phyloP scores from a whole-genome alignment of 1,140 invertebrate genomes.

The Eueides isabella region DNA sequence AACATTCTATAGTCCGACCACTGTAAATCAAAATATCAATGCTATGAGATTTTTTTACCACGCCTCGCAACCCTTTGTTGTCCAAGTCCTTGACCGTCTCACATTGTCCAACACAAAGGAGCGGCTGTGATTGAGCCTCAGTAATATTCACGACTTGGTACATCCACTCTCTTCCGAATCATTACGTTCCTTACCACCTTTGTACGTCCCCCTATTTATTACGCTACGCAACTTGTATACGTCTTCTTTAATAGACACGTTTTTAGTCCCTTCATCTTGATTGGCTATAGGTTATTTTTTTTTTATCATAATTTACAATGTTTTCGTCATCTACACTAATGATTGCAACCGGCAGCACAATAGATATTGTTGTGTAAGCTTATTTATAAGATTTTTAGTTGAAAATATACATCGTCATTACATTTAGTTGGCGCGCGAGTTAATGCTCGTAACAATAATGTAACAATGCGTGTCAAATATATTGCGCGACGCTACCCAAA shows the following conservation, averaged over 20 bases:
- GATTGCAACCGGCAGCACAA: constrained; percentile 74
- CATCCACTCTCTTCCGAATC: constrained; percentile 77
- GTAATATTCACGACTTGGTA: constrained; percentile 73
- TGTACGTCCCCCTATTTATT: constrained; percentile 70
- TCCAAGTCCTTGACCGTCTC: constrained; percentile 76
- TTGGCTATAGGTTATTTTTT: constrained; percentile 71
- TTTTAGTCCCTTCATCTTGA: constrained; percentile 65
- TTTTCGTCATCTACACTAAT: constrained; percentile 81
- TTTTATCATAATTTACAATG: constrained; percentile 62
- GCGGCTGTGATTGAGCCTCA: constrained; percentile 70
- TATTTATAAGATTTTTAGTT: constrained; percentile 58
- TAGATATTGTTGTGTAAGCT: constrained; percentile 73
- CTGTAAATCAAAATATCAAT: constrained; percentile 37
- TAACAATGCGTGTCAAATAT: constrained; percentile 61
- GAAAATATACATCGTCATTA: constrained; percentile 74
- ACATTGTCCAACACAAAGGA: constrained; percentile 67
- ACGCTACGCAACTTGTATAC: constrained; percentile 65
- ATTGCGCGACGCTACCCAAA: constrained; percentile 41
- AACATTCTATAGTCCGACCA: not conserved
- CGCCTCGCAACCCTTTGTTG: constrained; percentile 72
- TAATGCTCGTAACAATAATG: constrained; percentile 64
- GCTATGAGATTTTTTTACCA: constrained; percentile 45
- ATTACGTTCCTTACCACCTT: constrained; percentile 76
- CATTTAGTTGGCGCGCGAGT: constrained; percentile 73
- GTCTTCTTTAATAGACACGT: constrained; percentile 74